Conservation (phyloP, 2,113 vertebrate genomes). For the Paramisgurnus dabryanus region DNA sequence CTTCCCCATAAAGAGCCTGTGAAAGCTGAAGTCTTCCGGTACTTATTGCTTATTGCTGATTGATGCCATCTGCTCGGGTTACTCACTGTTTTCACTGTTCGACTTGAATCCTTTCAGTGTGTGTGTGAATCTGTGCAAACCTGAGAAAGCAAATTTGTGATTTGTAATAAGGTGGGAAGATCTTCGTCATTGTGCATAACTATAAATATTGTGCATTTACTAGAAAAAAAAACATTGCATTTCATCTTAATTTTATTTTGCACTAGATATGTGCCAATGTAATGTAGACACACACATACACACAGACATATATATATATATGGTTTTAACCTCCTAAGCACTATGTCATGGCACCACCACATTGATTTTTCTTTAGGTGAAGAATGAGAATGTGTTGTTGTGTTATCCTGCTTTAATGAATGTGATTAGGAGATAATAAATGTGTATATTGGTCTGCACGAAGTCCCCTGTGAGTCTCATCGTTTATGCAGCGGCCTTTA, state of each 20-base stretch:
- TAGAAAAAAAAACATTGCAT: neutral
- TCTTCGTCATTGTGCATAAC: neutral
- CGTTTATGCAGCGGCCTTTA: constrained; percentile 29
- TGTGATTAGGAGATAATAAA: neutral
- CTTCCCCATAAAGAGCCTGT: neutral
- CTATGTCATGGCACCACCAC: no score
- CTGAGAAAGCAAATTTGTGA: neutral
- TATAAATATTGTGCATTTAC: neutral
- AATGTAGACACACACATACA: no score
- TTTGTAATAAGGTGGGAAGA: neutral
- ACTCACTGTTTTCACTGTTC: constrained; percentile 34
- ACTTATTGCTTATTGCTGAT: constrained; percentile 24
- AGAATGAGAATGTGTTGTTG: constrained; percentile 20
- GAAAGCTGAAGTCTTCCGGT: constrained; percentile 18
- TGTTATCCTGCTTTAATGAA: constrained; percentile 25
- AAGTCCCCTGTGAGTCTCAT: neutral
- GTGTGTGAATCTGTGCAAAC: constrained; percentile 20
- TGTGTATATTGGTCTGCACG: neutral
- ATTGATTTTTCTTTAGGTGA: no score
- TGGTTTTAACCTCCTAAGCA: no score
- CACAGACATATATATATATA: no score
- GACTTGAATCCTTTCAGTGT: neutral
- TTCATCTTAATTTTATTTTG: no score
- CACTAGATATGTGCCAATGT: no score
- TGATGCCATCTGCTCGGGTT: constrained; percentile 27